Base-by-base conservation (phyloP, 2,888 invertebrate genomes). In the Athalia rosae region DNA sequence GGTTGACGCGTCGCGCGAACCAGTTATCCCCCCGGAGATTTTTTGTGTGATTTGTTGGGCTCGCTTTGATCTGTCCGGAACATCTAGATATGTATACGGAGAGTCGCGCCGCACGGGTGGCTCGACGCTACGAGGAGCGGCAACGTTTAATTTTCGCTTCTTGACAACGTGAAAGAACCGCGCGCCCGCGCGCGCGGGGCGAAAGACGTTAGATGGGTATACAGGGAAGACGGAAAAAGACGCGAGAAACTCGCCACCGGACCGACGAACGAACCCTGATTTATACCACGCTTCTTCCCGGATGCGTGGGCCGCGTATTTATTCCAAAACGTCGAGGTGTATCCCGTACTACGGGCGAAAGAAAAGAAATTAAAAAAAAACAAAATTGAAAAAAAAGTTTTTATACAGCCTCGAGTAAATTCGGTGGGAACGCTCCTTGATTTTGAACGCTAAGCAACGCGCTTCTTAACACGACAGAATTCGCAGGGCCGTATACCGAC, bases 21-120 rank as follows among this genome's bases (percentile, higher is more conserved):
- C 79, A 53, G 64, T 76, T n/a, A n/a, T n/a, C n/a, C n/a, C n/a
- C n/a, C n/a, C n/a, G n/a, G n/a, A n/a, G n/a, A n/a, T n/a, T n/a
- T n/a, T n/a, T 73, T 66, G 76, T 41, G 74, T 74, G n/a, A n/a
- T 53, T 9, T 28, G 28, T 28, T 28, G 28, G 28, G 28, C 28
- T 58, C 71, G 28, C 84, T 87, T 87, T 87, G 86, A 87, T 87
- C 86, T 85, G 84, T 83, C 83, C 84, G 81, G 80, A 28, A 28
- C 28, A 28, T 28, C 28, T 2, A n/a, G n/a, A n/a, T n/a, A n/a
- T n/a, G n/a, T n/a, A 28, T 28, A 28, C 1, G 2, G 28, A 28
- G 28, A 28, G 28, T 28, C 28, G 28, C 28, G 28, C 28, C 28
- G 28, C 28, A 28, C 28, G 28, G 28, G 28, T 28, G 28, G 28